Evolutionary conservation across 2,797 vertebrate genomes (phyloP).

Genomic region (Poeciliopsis gracilis): DNA sequence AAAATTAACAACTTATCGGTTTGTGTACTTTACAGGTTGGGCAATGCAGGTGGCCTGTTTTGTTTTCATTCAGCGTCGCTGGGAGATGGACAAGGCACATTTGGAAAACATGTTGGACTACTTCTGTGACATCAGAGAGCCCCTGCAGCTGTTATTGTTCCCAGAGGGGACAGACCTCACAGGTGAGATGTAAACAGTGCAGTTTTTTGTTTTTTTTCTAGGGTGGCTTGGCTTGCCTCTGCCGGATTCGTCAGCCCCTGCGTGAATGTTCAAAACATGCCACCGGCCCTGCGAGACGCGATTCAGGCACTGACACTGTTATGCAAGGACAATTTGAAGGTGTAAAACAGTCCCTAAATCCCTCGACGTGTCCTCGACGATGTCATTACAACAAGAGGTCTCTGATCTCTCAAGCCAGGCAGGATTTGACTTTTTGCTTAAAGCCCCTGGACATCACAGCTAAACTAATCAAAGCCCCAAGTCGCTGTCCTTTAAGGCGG

Average conservation of each 20-base stretch:
- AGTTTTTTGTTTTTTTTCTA: background rate
- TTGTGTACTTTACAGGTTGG: conserved; percentile 86
- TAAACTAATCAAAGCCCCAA: conserved; percentile 62
- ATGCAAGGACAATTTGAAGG: conserved; percentile 53
- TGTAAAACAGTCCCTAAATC: conserved; percentile 50
- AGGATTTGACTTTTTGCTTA: conserved; percentile 36
- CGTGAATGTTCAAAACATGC: conserved; percentile 10
- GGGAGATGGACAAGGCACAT: conserved; percentile 92
- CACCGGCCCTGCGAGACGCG: background rate
- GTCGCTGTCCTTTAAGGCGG: conserved; percentile 43
- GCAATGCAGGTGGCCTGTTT: conserved; percentile 98
- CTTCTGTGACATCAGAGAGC: conserved; percentile 95
- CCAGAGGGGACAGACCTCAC: conserved; percentile 98
- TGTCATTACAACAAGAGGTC: conserved; percentile 51
- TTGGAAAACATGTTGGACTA: conserved; percentile 95
- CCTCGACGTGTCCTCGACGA: conserved; percentile 22
- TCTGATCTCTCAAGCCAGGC: conserved; percentile 54
- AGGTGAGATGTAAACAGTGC: conserved; percentile 77
- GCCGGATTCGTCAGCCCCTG: conserved; percentile 20
- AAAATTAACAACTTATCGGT: conserved; percentile 10
- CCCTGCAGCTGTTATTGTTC: conserved; percentile 95
- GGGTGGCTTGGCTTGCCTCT: background rate
- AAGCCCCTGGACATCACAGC: conserved; percentile 47
- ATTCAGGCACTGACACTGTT: conserved; percentile 27
- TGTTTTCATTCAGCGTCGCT: conserved; percentile 93